Conservation (phyloP, 2,113 vertebrate genomes). For the Todiramphus chloris region DNA sequence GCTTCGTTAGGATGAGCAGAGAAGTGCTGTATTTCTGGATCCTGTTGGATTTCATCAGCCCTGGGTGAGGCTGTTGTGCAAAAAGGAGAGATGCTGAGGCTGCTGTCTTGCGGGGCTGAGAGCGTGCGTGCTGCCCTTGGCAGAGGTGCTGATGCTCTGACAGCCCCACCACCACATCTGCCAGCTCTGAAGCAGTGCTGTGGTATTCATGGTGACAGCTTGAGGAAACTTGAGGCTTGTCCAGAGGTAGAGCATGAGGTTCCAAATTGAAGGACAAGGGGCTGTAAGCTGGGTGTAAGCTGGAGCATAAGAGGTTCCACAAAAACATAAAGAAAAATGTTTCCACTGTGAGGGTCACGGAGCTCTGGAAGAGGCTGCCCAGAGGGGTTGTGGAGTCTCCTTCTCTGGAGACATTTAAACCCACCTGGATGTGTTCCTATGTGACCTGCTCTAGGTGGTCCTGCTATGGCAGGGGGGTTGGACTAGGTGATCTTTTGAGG, state of each 20-base stretch:
- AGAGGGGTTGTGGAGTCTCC: no score
- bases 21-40: neutral
- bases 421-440: no score
- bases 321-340: no score
- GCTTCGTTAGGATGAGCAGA: neutral
- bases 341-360: no score
- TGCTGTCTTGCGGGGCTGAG: neutral
- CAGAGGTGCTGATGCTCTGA: neutral
- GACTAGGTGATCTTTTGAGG: no score
- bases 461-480: no score
- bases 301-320: no score
- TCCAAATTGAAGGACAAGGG: neutral
- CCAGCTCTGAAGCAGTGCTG: neutral
- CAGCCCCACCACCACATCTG: fast-evolving
- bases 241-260: neutral
- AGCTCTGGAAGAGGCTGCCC: no score
- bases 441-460: no score
- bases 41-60: fast-evolving
- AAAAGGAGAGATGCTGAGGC: neutral
- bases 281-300: no score
- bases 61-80: neutral
- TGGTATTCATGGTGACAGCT: neutral
- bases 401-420: no score
- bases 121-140: fast-evolving
- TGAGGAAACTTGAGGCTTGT: neutral